Conservation (phyloP, 2,888 invertebrate genomes). For the Ceratothoa steindachneri region DNA sequence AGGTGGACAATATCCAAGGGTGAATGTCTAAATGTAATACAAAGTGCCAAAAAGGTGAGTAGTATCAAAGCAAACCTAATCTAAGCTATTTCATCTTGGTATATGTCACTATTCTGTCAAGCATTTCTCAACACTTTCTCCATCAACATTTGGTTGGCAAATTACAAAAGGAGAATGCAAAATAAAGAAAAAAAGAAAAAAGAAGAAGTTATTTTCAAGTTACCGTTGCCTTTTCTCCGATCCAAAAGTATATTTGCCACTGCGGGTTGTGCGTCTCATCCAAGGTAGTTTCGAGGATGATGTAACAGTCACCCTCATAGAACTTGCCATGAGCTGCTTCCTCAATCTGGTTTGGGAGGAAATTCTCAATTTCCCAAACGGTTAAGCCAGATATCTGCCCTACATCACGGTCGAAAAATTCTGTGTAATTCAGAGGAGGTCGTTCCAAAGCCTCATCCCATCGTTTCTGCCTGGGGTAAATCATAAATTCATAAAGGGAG, state of each 20-base stretch:
- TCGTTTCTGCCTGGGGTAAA: slow-evolving; percentile 72
- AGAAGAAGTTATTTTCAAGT: no score
- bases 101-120: no score
- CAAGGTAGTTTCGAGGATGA: slow-evolving; percentile 79
- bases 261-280: slow-evolving; percentile 62
- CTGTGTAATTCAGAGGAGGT: slow-evolving; percentile 92
- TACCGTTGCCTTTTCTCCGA: slow-evolving; percentile 89
- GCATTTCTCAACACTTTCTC: no score
- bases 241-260: slow-evolving; percentile 99
- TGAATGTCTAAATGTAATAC: no score
- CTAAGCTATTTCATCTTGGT: no score
- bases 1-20: no score
- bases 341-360: slow-evolving; percentile 82
- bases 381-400: slow-evolving; percentile 87
- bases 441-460: slow-evolving; percentile 96
- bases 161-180: no score
- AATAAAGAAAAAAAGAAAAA: no score
- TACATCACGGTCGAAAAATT: slow-evolving; percentile 90
- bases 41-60: no score
- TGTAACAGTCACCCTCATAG: slow-evolving; percentile 98
- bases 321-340: slow-evolving; percentile 95
- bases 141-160: no score
- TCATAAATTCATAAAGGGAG: no score
- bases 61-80: no score
- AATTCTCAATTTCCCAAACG: slow-evolving; percentile 99